Base-by-base conservation (phyloP, 2,797 vertebrate genomes). In the Streptopelia turtur region DNA sequence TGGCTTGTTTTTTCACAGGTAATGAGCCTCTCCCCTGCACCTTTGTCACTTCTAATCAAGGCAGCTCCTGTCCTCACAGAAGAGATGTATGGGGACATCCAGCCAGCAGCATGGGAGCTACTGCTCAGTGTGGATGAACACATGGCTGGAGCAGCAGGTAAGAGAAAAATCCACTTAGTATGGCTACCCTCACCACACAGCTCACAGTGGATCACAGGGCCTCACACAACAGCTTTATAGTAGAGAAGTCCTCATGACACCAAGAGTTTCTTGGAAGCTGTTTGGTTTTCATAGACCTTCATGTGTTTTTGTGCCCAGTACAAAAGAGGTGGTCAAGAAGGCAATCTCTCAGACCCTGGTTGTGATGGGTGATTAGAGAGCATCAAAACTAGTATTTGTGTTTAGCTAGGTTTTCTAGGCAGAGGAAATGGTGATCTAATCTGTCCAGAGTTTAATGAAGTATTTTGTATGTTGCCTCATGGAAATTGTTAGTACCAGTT, bases 31-130 rank as follows among this genome's bases (percentile, higher is more conserved):
- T 98, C 99, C 1, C 99, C 99, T 16, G 99, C 99, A 31, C 99
- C 99, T 41, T 97, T 99, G 47, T 99, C 99, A 4, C 98, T 99
- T 96, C 98, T 99, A 17, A 99, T 99, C 96, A 99, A 99, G 94
- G 99, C 99, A 3, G 99, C 99, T 21, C 99, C 99, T 13, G 98
- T 99, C 93, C 97, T 99, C 95, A 99, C 99, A 0, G 99, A 99
- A 65, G 99, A 99, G 96, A 99, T 99, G 99, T 99, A 99, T 0
- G 99, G 99, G 35, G 99, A 99, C 96, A 98, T 99, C 95, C 99
- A 99, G 96, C 99, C 99, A 0, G 99, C 99, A 16, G 99, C 99
- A 3, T 99, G 99, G 99, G 99, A 99, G 77, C 98, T 99, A 22
- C 94, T 99, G 78, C 99, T 99, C 74, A 99, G 99, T 11, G 98